These are phyloP conservation scores for Spodoptera litura DNA, from an alignment of 1,140 invertebrate genomes.

Conservation along the genomic window DNA sequence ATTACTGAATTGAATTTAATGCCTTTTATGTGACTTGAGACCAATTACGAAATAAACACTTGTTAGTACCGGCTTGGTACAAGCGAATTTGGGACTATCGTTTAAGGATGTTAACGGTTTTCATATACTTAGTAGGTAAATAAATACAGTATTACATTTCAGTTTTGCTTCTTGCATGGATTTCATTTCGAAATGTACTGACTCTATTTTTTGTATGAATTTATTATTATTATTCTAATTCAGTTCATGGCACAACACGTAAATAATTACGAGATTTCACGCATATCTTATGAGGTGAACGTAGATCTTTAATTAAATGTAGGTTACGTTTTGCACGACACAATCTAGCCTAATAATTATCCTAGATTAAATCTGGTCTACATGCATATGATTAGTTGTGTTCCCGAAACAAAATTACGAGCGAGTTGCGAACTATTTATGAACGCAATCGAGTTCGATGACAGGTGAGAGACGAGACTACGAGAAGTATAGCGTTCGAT, in stretches of 20 bases:
- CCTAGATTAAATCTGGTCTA: background rate
- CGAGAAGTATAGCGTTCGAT: slow-evolving; percentile 63
- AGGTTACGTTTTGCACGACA: slow-evolving; percentile 6
- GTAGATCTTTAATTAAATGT: slow-evolving; percentile 23
- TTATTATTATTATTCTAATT: no score
- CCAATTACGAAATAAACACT: slow-evolving; percentile 57
- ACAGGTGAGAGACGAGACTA: slow-evolving; percentile 62
- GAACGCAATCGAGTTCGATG: slow-evolving; percentile 63
- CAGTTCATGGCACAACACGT: background rate
- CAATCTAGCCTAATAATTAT: slow-evolving; percentile 19
- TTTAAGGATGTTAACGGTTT: slow-evolving; percentile 4
- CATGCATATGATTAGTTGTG: slow-evolving; percentile 11
- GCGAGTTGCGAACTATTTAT: background rate
- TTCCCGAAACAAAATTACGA: slow-evolving; percentile 11
- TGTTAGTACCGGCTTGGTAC: background rate
- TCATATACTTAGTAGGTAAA: background rate
- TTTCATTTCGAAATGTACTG: background rate
- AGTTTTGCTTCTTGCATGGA: background rate
- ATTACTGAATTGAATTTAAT: slow-evolving; percentile 73
- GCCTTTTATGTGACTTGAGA: slow-evolving; percentile 55
- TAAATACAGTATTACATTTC: background rate
- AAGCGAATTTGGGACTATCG: background rate
- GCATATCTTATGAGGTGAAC: background rate
- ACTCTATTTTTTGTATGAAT: no score
- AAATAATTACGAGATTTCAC: slow-evolving; percentile 8